Conservation (phyloP, 2,113 vertebrate species). For the Phylloscopus trochilus region DNA sequence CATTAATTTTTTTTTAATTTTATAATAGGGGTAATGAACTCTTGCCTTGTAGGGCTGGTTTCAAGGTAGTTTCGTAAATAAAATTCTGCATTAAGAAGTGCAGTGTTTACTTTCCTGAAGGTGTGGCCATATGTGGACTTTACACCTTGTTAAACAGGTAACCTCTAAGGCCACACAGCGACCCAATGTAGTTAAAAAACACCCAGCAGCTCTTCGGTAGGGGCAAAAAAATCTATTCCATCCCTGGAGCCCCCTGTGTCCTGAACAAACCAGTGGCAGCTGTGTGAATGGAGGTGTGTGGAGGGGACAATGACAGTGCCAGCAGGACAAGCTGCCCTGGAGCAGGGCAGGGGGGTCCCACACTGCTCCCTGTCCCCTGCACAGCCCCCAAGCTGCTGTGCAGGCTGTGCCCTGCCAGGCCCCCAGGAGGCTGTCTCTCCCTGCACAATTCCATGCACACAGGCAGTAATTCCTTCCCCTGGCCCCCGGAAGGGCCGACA, state of each 20-base stretch:
- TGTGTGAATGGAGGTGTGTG: background rate
- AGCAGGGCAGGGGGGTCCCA: background rate
- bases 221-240: background rate
- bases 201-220: background rate
- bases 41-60: background rate
- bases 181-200: background rate
- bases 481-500: background rate
- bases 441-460: rapidly evolving
- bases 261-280: background rate
- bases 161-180: rapidly evolving
- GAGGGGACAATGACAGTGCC: rapidly evolving
- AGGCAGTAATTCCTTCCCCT: background rate
- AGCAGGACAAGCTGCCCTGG: background rate
- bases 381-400: background rate
- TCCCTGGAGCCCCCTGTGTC: background rate
- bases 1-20: background rate
- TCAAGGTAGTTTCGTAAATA: background rate
- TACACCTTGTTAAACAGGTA: background rate
- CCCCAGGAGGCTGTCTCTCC: rapidly evolving
- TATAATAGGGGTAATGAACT: rapidly evolving
- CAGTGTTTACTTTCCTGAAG: background rate
- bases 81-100: background rate
- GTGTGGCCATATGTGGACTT: background rate
- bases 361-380: background rate
- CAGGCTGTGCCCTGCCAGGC: background rate